A percentile compares a stretch with the other conserved stretches of the same genome.
These are phyloP conservation scores for Perithous albicinctus DNA, from an alignment of 2,888 invertebrate genomes.

Conservation along the genomic window DNA sequence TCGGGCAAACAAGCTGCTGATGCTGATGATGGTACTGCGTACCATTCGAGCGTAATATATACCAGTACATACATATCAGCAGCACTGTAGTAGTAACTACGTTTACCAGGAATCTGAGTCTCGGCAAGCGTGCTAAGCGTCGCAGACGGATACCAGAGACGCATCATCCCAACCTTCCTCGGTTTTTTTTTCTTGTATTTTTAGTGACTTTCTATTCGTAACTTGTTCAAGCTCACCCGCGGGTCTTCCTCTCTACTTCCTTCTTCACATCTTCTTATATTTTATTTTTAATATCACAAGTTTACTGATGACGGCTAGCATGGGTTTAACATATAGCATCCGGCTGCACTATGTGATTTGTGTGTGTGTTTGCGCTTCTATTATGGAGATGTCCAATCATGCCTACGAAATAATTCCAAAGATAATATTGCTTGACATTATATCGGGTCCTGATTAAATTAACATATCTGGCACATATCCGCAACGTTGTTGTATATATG, in stretches of 20 bases:
- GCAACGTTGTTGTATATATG: no score
- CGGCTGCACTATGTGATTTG: slow-evolving; percentile 32
- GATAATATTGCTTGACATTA: no score
- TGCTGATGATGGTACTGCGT: slow-evolving; percentile 15
- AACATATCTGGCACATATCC: no score
- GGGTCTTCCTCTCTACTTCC: slow-evolving; percentile 16
- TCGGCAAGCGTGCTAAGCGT: slow-evolving; percentile 40
- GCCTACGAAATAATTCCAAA: no score
- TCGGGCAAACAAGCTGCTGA: slow-evolving; percentile 74
- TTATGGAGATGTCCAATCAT: no score
- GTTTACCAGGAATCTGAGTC: slow-evolving; percentile 55
- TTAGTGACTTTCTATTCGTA: slow-evolving; percentile 54
- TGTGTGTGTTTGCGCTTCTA: background rate
- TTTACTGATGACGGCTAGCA: slow-evolving; percentile 42
- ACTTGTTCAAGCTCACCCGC: slow-evolving; percentile 16
- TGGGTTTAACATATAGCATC: slow-evolving; percentile 51
- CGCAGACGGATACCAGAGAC: slow-evolving; percentile 56
- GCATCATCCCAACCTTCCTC: background rate
- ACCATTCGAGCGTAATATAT: slow-evolving; percentile 24
- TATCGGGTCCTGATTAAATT: no score
- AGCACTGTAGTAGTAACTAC: background rate
- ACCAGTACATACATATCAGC: background rate
- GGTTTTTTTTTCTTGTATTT: slow-evolving; percentile 48
- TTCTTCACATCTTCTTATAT: background rate
- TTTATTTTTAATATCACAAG: slow-evolving; percentile 45